Evolutionary conservation across 2,113 vertebrate species (phyloP).

Genomic region (Sinocyclocheilus rhinocerous): DNA sequence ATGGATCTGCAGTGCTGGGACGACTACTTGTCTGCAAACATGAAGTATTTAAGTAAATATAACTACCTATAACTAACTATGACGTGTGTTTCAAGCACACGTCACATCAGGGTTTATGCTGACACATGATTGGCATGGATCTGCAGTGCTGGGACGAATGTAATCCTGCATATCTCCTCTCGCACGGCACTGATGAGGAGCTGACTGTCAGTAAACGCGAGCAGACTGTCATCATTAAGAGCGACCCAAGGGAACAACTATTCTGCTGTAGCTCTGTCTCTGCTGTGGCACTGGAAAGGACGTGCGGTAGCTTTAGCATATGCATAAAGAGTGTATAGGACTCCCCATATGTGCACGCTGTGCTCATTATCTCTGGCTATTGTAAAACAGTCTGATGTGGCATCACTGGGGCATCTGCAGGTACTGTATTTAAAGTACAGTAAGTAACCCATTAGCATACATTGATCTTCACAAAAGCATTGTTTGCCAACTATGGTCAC

Average conservation of each 20-base stretch:
- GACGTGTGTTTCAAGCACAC: background rate
- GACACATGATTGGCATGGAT: background rate
- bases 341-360: background rate
- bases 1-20: background rate
- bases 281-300: background rate
- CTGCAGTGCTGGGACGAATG: background rate
- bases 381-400: background rate
- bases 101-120: background rate
- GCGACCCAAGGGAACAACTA: background rate
- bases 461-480: background rate
- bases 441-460: background rate
- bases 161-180: constrained; percentile 2
- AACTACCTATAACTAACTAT: too few species aligned
- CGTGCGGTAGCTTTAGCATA: background rate
- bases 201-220: background rate
- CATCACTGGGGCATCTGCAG: background rate
- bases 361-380: constrained; percentile 10
- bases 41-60: background rate
- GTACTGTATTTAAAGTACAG: background rate
- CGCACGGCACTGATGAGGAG: background rate
- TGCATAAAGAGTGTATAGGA: background rate
- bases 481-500: too few species aligned
- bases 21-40: background rate
- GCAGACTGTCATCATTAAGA: constrained; percentile 6
- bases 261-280: background rate